phyloP scores from a whole-genome alignment of 2,113 vertebrate genomes.

The Podarcis cretensis region DNA sequence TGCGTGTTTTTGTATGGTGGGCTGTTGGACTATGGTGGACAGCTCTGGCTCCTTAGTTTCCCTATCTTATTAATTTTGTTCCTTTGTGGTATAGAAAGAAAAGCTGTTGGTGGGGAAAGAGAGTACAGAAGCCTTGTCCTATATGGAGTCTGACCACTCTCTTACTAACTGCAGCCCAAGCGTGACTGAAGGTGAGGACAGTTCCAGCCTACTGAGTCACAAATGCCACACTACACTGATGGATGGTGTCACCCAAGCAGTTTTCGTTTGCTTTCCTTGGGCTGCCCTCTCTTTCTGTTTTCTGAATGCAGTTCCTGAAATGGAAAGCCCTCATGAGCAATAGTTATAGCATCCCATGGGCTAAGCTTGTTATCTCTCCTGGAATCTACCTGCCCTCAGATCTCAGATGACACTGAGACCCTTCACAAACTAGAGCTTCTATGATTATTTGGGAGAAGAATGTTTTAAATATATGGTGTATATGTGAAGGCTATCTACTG shows the following conservation, averaged over 20 bases:
- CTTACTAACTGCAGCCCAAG: not conserved
- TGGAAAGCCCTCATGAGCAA: not conserved
- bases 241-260: not conserved
- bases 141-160: not conserved
- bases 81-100: too few species aligned
- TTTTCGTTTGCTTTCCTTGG: not conserved
- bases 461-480: too few species aligned
- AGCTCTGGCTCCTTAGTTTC: too few species aligned
- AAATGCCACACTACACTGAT: not conserved
- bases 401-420: not conserved
- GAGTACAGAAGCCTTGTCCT: too few species aligned
- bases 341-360: not conserved
- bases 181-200: not conserved
- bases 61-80: too few species aligned
- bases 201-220: not conserved
- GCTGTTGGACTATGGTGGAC: not conserved
- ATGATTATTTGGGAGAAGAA: too few species aligned
- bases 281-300: not conserved
- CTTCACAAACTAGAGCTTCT: too few species aligned
- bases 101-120: too few species aligned
- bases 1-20: not conserved
- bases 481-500: too few species aligned
- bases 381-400: not conserved
- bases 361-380: not conserved
- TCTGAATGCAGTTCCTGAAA: not conserved